A percentile compares a stretch with the other conserved stretches of the same genome.
Evolutionary conservation across 2,113 vertebrate genomes (phyloP).

Genomic region (Phylloscopus whistleri): DNA sequence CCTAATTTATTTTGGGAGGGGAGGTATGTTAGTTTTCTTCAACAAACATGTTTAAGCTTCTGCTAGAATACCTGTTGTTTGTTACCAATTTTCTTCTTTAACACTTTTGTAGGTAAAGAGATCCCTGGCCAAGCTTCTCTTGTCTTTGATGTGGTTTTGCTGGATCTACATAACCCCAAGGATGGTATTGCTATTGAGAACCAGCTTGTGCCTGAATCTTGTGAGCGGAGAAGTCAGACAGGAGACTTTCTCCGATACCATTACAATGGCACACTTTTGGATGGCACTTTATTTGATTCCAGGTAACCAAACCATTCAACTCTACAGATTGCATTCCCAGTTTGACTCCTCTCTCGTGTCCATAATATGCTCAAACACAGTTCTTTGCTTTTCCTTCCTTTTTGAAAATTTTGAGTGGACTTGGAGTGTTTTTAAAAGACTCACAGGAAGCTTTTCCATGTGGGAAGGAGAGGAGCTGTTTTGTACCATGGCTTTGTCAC

Average conservation of each 20-base stretch:
- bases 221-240: conserved; percentile 77
- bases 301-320: conserved; percentile 72
- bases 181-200: conserved; percentile 85
- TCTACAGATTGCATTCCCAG: neutral
- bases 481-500: neutral
- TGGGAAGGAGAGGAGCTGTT: neutral
- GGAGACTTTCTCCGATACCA: conserved; percentile 96
- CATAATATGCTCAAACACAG: neutral
- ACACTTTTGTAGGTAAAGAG: conserved; percentile 82
- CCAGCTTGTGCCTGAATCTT: conserved; percentile 78
- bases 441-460: fast-evolving
- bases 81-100: neutral
- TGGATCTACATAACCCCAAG: conserved; percentile 96
- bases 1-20: neutral
- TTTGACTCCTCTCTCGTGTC: neutral
- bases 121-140: conserved; percentile 94
- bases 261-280: conserved; percentile 92
- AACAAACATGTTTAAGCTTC: neutral
- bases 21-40: neutral
- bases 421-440: neutral
- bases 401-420: neutral
- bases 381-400: neutral
- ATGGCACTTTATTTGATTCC: conserved; percentile 94
- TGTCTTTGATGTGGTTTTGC: conserved; percentile 89
- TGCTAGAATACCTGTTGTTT: neutral